Evolutionary conservation across 2,888 invertebrate genomes (phyloP).

Genomic region (Diploptera punctata): DNA sequence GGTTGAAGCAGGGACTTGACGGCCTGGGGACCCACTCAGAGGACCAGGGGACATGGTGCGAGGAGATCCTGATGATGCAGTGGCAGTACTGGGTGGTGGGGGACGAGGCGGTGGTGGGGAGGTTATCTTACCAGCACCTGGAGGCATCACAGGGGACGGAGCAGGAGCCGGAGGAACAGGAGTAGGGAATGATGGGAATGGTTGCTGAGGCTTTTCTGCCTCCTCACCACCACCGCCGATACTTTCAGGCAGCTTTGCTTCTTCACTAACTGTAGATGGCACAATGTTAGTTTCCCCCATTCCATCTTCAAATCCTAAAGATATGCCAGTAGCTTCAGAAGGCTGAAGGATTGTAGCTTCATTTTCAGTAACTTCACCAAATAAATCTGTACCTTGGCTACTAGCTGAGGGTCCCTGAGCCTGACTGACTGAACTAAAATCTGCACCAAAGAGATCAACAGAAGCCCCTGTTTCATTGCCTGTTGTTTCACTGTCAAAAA

Average conservation of each 20-base stretch:
- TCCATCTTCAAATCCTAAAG: constrained; percentile 20
- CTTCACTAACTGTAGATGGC: constrained; percentile 49
- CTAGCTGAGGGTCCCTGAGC: constrained; percentile 40
- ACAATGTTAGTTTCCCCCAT: constrained; percentile 54
- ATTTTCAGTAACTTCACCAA: constrained; percentile 40
- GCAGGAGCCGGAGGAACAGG: constrained; percentile 38
- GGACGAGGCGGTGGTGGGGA: constrained; percentile 57
- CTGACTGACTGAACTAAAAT: constrained; percentile 21
- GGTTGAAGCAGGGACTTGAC: constrained; percentile 42
- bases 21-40: constrained; percentile 50
- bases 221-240: background rate
- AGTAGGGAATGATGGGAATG: constrained; percentile 10
- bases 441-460: constrained; percentile 33
- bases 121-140: constrained; percentile 50
- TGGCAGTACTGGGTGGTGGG: constrained; percentile 50
- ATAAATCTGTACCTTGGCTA: constrained; percentile 42
- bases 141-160: constrained; percentile 41
- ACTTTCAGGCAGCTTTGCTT: constrained; percentile 36
- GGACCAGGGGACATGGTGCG: constrained; percentile 54
- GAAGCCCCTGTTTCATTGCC: constrained; percentile 15
- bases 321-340: background rate
- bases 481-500: constrained; percentile 29
- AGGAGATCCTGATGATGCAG: constrained; percentile 42
- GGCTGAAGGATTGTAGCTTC: constrained; percentile 49
- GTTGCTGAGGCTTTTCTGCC: background rate